phyloP scores from a whole-genome alignment of 2,888 invertebrate species.

The Cynaeus angustus region DNA sequence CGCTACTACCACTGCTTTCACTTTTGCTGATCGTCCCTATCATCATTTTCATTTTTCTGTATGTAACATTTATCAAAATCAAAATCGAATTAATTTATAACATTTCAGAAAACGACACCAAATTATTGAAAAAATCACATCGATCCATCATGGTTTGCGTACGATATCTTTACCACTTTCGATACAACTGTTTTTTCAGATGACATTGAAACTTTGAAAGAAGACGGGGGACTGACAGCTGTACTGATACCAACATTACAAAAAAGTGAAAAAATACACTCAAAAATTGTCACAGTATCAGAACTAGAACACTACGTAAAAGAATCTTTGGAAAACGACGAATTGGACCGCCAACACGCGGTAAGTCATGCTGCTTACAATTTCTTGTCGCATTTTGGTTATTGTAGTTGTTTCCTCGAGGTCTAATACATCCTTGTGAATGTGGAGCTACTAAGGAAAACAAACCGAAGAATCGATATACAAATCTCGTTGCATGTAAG shows the following conservation, averaged over 20 bases:
- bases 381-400: background rate
- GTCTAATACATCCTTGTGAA: slow-evolving; percentile 67
- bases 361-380: slow-evolving; percentile 46
- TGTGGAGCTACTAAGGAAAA: slow-evolving; percentile 69
- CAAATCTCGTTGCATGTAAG: slow-evolving; percentile 72
- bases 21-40: slow-evolving; percentile 20
- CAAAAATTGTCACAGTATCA: slow-evolving; percentile 62
- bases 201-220: background rate
- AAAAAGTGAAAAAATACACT: slow-evolving; percentile 10
- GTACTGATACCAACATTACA: background rate
- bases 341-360: slow-evolving; percentile 55
- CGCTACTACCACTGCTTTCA: slow-evolving; percentile 6
- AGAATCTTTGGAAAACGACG: slow-evolving; percentile 63
- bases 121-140: slow-evolving; percentile 1
- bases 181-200: background rate
- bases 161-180: background rate
- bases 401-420: slow-evolving; percentile 68
- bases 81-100: background rate
- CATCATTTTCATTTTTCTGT: slow-evolving; percentile 5
- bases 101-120: slow-evolving; percentile 30
- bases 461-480: slow-evolving; percentile 72
- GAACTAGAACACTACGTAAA: slow-evolving; percentile 70
- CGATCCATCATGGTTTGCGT: background rate
- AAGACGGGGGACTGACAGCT: background rate
- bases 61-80: background rate